Percentiles rank a stretch among this genome's conserved stretches.
phyloP scores from a whole-genome alignment of 2,113 vertebrate genomes.

The Scopus umbretta region DNA sequence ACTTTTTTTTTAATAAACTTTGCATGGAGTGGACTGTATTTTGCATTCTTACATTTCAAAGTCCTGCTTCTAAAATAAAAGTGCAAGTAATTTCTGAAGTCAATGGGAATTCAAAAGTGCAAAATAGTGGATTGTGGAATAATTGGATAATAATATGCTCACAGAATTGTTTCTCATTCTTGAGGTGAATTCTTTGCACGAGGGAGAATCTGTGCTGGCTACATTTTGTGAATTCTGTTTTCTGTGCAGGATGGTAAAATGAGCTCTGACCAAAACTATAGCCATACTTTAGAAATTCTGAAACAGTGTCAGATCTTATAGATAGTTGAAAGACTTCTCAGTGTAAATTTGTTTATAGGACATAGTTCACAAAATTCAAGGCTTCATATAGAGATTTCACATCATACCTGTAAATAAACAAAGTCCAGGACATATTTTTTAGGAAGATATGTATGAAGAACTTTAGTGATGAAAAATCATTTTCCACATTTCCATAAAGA shows the following conservation, averaged over 20 bases:
- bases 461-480: neutral
- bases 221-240: neutral
- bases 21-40: neutral
- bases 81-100: neutral
- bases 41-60: neutral
- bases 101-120: neutral
- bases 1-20: neutral
- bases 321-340: neutral
- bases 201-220: neutral
- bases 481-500: conserved; percentile 18
- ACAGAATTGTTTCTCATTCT: neutral
- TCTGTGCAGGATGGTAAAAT: neutral
- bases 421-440: neutral
- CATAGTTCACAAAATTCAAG: neutral
- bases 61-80: neutral
- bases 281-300: neutral
- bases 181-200: neutral
- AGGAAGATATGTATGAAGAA: neutral
- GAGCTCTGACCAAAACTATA: neutral
- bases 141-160: neutral
- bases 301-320: neutral
- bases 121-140: neutral
- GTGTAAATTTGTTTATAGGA: neutral
- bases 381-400: neutral
- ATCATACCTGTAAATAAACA: neutral